phyloP scores from a whole-genome alignment of 2,797 vertebrate genomes.

The Glossophaga mutica region DNA sequence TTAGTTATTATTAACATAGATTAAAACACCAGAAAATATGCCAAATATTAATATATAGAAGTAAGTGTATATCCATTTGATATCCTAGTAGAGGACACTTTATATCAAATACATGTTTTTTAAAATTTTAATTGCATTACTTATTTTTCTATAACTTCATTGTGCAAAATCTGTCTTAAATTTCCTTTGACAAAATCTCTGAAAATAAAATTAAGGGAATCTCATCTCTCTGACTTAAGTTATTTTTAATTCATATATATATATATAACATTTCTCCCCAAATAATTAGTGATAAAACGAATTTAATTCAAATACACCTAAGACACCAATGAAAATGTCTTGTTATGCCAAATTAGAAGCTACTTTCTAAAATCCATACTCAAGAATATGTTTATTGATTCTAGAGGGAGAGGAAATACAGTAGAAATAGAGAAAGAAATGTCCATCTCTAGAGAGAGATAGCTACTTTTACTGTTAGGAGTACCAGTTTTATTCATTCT shows the following conservation, averaged over 20 bases:
- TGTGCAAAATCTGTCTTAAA: conserved; percentile 29
- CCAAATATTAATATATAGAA: not conserved
- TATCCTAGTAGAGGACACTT: not conserved
- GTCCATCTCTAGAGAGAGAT: too few relatives aligned
- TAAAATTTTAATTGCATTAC: not conserved
- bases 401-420: too few relatives aligned
- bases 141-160: not conserved
- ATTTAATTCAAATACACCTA: conserved; percentile 6
- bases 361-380: not conserved
- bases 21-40: not conserved
- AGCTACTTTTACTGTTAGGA: not conserved
- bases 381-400: too few relatives aligned
- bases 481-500: not conserved
- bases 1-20: not conserved
- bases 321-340: not conserved
- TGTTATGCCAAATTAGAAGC: not conserved
- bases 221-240: not conserved
- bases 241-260: conserved; percentile 22
- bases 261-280: not conserved
- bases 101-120: not conserved
- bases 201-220: conserved; percentile 32
- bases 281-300: not conserved
- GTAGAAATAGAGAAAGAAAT: too few relatives aligned
- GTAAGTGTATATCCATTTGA: not conserved
- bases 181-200: conserved; percentile 30